Evolutionary conservation across 2,888 invertebrate species (phyloP).

Genomic region (Eretmocerus hayati): DNA sequence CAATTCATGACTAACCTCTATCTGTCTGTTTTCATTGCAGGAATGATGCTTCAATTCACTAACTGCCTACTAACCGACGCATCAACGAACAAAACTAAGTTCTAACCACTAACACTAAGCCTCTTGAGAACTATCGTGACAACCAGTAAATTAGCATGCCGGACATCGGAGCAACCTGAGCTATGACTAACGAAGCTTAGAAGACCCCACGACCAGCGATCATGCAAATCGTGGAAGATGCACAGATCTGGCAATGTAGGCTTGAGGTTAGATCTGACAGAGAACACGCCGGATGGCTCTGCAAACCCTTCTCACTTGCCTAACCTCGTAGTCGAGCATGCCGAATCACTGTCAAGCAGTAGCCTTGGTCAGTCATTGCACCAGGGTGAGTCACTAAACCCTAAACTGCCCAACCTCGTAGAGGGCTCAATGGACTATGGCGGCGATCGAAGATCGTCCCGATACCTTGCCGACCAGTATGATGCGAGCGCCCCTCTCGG

Average conservation of each 20-base stretch:
- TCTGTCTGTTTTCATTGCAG: too few relatives aligned
- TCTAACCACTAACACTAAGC: neutral
- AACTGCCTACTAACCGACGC: neutral
- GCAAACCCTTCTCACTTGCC: constrained; percentile 33
- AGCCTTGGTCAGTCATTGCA: constrained; percentile 17
- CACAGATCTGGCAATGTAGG: constrained; percentile 43
- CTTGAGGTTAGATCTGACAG: constrained; percentile 44
- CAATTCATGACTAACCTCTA: constrained; percentile 9
- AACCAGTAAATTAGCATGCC: too few relatives aligned
- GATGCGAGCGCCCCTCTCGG: constrained; percentile 3
- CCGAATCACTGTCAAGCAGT: constrained; percentile 31
- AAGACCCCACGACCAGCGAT: constrained; percentile 30
- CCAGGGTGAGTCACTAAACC: constrained; percentile 43
- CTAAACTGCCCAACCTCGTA: constrained; percentile 45
- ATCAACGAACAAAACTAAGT: neutral
- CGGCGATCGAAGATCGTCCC: constrained; percentile 45
- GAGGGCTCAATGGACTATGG: constrained; percentile 49
- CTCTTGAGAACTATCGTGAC: too few relatives aligned
- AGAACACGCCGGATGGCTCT: constrained; percentile 45
- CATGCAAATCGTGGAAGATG: constrained; percentile 44
- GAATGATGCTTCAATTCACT: constrained; percentile 4
- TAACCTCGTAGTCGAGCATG: constrained; percentile 44
- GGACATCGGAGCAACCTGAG: too few relatives aligned
- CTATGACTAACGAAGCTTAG: too few relatives aligned
- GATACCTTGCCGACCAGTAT: constrained; percentile 43